A percentile compares a stretch with the other conserved stretches of the same genome.
These are phyloP conservation scores for Hypselothyrea guttata DNA, from an alignment of 2,888 invertebrate genomes.

Conservation along the genomic window DNA sequence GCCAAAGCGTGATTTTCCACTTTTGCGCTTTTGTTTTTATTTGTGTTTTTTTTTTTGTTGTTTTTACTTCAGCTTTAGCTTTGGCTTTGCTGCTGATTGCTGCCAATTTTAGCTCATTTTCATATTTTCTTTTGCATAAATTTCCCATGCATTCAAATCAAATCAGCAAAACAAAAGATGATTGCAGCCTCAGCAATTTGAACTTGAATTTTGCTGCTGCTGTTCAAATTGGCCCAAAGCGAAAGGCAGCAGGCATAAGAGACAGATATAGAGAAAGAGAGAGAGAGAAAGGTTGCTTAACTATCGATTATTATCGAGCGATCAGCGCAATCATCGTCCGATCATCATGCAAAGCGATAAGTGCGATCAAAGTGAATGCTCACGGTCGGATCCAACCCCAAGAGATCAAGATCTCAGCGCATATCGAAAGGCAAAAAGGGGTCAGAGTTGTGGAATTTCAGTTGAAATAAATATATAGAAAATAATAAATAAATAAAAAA, in stretches of 20 bases:
- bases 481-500: too few relatives aligned
- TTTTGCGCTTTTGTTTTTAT: conserved; percentile 47
- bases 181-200: conserved; percentile 51
- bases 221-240: conserved; percentile 49
- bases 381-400: too few relatives aligned
- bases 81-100: conserved; percentile 60
- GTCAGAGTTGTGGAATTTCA: too few relatives aligned
- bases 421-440: too few relatives aligned
- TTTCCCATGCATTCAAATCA: conserved; percentile 51
- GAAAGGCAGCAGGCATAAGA: conserved; percentile 35
- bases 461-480: too few relatives aligned
- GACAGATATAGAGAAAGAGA: too few relatives aligned
- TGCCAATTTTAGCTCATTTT: conserved; percentile 47
- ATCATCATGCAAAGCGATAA: conserved; percentile 15
- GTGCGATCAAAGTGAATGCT: too few relatives aligned
- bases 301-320: conserved; percentile 32
- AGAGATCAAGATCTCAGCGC: too few relatives aligned
- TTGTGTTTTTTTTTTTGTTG: neutral
- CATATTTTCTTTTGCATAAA: conserved; percentile 51
- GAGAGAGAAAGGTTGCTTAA: conserved; percentile 5
- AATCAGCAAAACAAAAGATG: conserved; percentile 29
- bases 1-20: conserved; percentile 69
- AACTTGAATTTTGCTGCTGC: conserved; percentile 59
- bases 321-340: conserved; percentile 23
- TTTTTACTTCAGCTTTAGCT: neutral